Conservation (phyloP, 2,113 vertebrate species). For the Myotis lucifugus region DNA sequence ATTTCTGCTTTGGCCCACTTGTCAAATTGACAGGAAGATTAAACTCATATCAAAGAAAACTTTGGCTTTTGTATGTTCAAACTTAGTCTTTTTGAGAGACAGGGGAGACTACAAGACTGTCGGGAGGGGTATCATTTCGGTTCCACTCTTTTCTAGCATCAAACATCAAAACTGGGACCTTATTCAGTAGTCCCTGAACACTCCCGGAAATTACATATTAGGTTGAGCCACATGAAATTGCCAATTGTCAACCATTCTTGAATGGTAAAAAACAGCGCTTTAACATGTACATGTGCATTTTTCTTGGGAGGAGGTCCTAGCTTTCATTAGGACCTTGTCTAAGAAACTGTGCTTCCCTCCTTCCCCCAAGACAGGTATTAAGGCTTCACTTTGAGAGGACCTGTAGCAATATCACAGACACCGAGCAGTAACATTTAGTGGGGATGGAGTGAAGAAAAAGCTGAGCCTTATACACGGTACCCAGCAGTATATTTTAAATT, state of each 20-base stretch:
- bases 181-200: not conserved
- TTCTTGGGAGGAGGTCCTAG: not conserved
- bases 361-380: not conserved
- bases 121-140: not conserved
- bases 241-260: not conserved
- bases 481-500: not conserved
- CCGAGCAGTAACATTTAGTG: not conserved
- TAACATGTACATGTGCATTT: fast-evolving
- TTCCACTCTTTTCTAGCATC: not conserved
- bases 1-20: not conserved
- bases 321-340: not conserved
- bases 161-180: not conserved
- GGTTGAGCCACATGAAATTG: not conserved
- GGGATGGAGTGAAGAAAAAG: not conserved
- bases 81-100: not conserved
- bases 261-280: not conserved
- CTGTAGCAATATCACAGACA: not conserved
- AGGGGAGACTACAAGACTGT: not conserved
- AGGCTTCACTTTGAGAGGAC: not conserved
- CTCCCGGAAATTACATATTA: not conserved
- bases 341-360: not conserved
- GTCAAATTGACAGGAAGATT: not conserved
- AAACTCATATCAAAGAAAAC: not conserved
- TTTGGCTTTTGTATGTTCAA: not conserved
- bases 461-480: not conserved